phyloP scores from a whole-genome alignment of 2,797 vertebrate genomes.

The Morelia viridis region DNA sequence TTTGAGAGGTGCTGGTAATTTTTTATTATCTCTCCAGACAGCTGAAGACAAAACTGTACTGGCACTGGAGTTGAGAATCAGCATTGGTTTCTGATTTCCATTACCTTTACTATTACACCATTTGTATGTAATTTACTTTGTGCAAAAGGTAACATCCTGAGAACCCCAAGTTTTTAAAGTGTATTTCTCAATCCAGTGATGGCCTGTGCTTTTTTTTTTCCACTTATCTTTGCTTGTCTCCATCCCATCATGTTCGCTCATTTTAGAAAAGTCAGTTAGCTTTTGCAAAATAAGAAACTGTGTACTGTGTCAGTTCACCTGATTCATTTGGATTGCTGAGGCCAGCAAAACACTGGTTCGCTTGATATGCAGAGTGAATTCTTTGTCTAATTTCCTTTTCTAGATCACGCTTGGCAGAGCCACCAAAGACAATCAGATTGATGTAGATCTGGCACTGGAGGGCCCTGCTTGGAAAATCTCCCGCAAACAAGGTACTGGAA shows the following conservation, averaged over 20 bases:
- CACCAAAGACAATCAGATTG: slow-evolving; percentile 97
- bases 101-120: neutral
- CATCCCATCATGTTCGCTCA: no score
- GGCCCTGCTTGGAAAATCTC: slow-evolving; percentile 98
- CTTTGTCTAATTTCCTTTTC: slow-evolving; percentile 1
- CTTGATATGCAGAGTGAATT: neutral
- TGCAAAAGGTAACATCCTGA: neutral
- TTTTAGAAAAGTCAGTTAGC: neutral
- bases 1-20: neutral
- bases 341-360: neutral
- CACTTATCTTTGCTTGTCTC: no score
- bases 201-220: neutral
- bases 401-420: slow-evolving; percentile 94
- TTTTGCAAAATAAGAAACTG: neutral
- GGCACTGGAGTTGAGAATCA: neutral
- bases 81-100: neutral
- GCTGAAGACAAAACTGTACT: neutral
- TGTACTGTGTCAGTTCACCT: neutral
- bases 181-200: neutral
- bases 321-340: neutral
- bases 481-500: slow-evolving; percentile 86
- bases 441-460: slow-evolving; percentile 92
- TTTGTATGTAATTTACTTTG: neutral
- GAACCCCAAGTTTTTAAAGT: neutral
- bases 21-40: neutral